Conservation (phyloP, 1,140 invertebrate species). For the Solenopsis invicta region DNA sequence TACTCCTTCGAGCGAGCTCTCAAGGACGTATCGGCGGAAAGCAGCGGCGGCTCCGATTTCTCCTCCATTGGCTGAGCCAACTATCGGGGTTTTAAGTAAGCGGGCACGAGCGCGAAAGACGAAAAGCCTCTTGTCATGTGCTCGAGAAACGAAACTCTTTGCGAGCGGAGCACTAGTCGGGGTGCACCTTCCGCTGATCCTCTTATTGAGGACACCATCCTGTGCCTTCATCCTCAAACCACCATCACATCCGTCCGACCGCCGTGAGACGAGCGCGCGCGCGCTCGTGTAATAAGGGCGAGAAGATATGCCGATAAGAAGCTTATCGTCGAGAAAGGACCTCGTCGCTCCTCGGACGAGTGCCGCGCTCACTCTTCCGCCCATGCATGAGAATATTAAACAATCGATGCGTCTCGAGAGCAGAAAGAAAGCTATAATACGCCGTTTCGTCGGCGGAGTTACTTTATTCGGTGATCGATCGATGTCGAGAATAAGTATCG, state of each 20-base stretch:
- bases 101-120: slow-evolving; percentile 56
- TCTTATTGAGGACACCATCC: slow-evolving; percentile 77
- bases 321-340: slow-evolving; percentile 73
- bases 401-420: slow-evolving; percentile 55
- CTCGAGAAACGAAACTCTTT: slow-evolving; percentile 74
- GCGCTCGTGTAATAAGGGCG: slow-evolving; percentile 79
- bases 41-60: slow-evolving; percentile 29
- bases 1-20: slow-evolving; percentile 39
- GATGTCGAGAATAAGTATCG: neutral
- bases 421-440: slow-evolving; percentile 56
- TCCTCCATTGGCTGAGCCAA: slow-evolving; percentile 71
- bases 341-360: neutral
- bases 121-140: slow-evolving; percentile 70
- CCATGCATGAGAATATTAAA: slow-evolving; percentile 61
- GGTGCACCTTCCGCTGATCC: slow-evolving; percentile 71
- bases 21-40: slow-evolving; percentile 23
- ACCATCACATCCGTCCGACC: slow-evolving; percentile 40
- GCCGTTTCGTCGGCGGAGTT: slow-evolving; percentile 45
- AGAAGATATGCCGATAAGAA: slow-evolving; percentile 77
- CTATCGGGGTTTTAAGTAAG: slow-evolving; percentile 68
- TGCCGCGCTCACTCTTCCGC: neutral
- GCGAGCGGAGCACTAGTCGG: slow-evolving; percentile 3
- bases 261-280: slow-evolving; percentile 45
- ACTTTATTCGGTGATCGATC: slow-evolving; percentile 63
- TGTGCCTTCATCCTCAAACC: slow-evolving; percentile 7